Conservation (phyloP, 64 coral and sea anemone species). For the Orbicella faveolata region DNA sequence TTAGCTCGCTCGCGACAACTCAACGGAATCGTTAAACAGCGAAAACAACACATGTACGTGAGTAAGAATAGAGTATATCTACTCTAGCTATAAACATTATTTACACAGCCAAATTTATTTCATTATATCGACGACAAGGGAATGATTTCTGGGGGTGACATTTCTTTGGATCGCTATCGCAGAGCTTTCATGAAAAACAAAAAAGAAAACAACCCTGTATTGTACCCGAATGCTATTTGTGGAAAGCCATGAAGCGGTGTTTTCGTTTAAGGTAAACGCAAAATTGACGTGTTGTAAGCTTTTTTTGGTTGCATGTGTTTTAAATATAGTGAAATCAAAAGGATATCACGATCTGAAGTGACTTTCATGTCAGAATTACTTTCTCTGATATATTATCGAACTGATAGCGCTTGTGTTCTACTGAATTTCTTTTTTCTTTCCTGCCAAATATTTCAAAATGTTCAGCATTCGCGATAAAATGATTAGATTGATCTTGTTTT, state of each 20-base stretch:
- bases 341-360: neutral
- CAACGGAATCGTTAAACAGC: neutral
- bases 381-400: conserved; percentile 15
- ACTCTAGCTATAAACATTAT: neutral
- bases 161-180: conserved; percentile 4
- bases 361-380: conserved; percentile 1
- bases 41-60: neutral
- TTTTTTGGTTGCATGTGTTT: neutral
- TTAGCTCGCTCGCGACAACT: neutral
- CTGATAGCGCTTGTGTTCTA: neutral
- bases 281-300: neutral
- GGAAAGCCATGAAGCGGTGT: neutral
- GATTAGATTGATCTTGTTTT: conserved; percentile 42
- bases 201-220: no score
- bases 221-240: neutral
- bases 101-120: conserved; percentile 22
- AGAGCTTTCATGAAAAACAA: no score
- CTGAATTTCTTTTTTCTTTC: conserved; percentile 20
- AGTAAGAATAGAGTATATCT: neutral
- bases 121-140: conserved; percentile 1
- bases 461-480: conserved; percentile 19
- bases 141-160: neutral
- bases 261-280: neutral
- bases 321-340: neutral
- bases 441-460: conserved; percentile 33